Evolutionary conservation across 2,888 invertebrate species (phyloP).

Genomic region (Cataglyphis rosenhaueri): DNA sequence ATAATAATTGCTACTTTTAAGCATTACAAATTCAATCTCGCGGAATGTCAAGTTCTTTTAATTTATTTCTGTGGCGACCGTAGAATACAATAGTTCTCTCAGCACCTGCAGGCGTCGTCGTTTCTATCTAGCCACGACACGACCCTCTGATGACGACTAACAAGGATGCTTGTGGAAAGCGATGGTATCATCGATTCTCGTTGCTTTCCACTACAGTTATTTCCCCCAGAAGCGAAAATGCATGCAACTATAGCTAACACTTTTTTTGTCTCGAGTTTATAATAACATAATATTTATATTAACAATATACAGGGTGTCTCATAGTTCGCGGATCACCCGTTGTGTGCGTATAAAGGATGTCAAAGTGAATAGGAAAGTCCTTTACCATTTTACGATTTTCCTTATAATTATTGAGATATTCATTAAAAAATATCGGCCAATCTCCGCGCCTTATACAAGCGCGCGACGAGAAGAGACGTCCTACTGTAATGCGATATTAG

Average conservation of each 20-base stretch:
- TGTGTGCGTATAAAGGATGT: no score
- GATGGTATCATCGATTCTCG: not conserved
- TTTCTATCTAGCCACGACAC: conserved; percentile 18
- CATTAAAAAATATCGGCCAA: no score
- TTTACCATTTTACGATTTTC: no score
- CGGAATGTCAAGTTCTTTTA: conserved; percentile 1
- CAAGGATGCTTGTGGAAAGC: conserved; percentile 24
- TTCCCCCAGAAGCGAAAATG: not conserved
- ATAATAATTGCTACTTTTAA: not conserved
- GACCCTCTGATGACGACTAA: conserved; percentile 19
- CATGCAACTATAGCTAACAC: not conserved
- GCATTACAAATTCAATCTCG: not conserved
- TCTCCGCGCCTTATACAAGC: no score
- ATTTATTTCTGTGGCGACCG: not conserved
- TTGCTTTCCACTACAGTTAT: not conserved
- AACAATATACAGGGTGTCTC: not conserved
- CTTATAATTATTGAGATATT: no score
- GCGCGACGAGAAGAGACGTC: no score
- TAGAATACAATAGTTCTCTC: not conserved
- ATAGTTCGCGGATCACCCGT: no score
- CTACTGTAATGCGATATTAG: no score
- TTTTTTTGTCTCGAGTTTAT: not conserved
- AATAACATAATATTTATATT: not conserved
- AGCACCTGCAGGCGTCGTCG: conserved; percentile 13
- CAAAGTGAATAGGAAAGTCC: no score